phyloP scores from a whole-genome alignment of 2,888 invertebrate species.

The Empis stercorea region DNA sequence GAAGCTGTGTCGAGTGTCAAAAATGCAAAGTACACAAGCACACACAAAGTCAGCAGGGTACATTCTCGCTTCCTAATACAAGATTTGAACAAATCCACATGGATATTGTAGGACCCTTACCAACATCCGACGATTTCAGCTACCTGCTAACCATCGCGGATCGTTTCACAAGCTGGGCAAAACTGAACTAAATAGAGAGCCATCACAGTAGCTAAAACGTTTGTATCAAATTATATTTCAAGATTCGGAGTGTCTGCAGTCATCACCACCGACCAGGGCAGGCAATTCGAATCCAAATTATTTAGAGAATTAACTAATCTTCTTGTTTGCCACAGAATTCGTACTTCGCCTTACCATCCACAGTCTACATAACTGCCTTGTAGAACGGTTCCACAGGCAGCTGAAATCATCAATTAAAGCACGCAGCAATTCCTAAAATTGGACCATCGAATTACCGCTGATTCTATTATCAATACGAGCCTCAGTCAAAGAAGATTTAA shows the following conservation, averaged over 20 bases:
- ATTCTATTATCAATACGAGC: constrained; percentile 5
- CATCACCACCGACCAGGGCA: constrained; percentile 3
- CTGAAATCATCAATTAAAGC: neutral
- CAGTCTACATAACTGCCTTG: constrained; percentile 3
- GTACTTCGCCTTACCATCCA: constrained; percentile 4
- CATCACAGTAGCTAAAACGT: neutral
- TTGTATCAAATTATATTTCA: neutral
- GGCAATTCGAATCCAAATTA: constrained; percentile 5
- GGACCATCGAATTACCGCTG: neutral
- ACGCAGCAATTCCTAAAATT: neutral
- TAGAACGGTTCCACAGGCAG: constrained; percentile 2
- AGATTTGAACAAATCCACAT: constrained; percentile 12
- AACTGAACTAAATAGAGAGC: no score
- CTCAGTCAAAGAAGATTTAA: neutral
- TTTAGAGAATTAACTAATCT: constrained; percentile 1
- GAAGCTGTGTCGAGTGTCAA: no score
- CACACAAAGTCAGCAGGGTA: no score
- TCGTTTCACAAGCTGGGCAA: constrained; percentile 4
- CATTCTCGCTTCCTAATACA: no score
- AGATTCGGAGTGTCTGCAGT: constrained; percentile 1
- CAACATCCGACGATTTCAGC: constrained; percentile 8
- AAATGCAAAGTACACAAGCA: no score
- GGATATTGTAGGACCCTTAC: constrained; percentile 25
- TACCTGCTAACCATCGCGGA: constrained; percentile 4
- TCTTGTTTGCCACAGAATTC: neutral